Base-by-base conservation (phyloP, 2,797 vertebrate species). In the Lacerta bilineata region DNA sequence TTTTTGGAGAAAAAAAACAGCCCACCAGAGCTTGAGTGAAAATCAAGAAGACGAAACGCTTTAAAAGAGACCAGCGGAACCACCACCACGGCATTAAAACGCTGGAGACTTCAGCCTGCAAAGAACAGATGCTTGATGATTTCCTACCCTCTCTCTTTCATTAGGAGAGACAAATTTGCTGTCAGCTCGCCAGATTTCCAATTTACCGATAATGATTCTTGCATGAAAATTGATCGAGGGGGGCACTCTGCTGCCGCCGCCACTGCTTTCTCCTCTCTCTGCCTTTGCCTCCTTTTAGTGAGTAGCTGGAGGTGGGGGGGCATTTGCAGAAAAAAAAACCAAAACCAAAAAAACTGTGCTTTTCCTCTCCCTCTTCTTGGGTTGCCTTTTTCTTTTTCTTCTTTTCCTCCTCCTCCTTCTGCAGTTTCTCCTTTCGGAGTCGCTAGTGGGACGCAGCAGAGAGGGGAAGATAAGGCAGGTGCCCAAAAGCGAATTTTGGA, bases 171-270 rank as follows among this genome's bases (percentile, higher is more conserved):
- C 98, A 98, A 98, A 98, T 98, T 98, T 98, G 97, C 97, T 98
- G 97, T 97, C 98, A 97, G 96, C 96, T 95, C 96, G 98, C 97
- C 98, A 97, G 97, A 97, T 97, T 97, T 97, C 96, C 95, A 97
- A 97, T 97, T 98, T 97, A 97, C 98, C 98, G 98, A 98, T 98
- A 98, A 98, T 98, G 97, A 98, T 98, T 97, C 97, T 96, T 94
- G 95, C 97, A 96, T 98, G 97, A 97, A 97, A 97, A 98, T 97
- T 98, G 98, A 97, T 97, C 95, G 95, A 94, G 96, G 93, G 95
- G 93, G 89, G 77, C 75, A 15, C 69, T 82, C 87, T 80, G 93
- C 91, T 84, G 93, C 91, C 80, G 93, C 91, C 85, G 93, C 91
- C 87, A 89, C 78, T 92, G 91, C 94, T 64, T 94, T 80, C 95